Evolutionary conservation across 2,113 vertebrate species (phyloP).

Genomic region (Parus major): DNA sequence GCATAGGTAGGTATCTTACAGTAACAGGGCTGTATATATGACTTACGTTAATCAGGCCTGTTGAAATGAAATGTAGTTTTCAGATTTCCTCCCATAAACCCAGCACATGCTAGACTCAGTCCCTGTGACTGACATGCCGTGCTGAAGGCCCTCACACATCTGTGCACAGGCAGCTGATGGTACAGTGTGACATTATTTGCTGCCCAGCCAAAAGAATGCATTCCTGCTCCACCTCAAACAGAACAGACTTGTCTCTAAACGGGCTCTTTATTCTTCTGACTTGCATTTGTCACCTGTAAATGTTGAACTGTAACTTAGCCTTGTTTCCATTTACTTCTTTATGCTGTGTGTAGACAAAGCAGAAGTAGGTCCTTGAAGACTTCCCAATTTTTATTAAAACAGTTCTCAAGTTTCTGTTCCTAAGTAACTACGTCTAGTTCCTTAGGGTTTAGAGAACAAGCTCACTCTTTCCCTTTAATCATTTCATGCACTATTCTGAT

Average conservation of each 20-base stretch:
- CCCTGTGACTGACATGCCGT: rapidly evolving
- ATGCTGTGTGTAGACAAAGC: neutral
- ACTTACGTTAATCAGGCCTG: neutral
- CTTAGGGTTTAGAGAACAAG: neutral
- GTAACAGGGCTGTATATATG: neutral
- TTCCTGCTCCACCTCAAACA: neutral
- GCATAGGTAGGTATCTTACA: neutral
- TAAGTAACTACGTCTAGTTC: neutral
- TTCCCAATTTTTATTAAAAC: neutral
- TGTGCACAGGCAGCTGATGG: neutral
- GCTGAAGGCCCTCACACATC: neutral
- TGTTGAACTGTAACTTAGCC: neutral
- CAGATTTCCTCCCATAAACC: neutral
- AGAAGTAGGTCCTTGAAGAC: neutral
- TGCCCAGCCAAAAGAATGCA: neutral
- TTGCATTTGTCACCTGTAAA: neutral
- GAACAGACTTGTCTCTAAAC: neutral
- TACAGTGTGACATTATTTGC: neutral
- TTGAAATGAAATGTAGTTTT: neutral
- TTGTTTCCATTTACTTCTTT: neutral
- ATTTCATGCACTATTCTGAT: neutral
- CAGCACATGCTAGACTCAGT: neutral
- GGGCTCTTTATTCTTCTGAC: neutral
- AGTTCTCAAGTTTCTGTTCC: constrained; percentile 26
- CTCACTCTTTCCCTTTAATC: neutral